phyloP scores from a whole-genome alignment of 2,888 invertebrate species.

The Eudasyphora cyanicolor region DNA sequence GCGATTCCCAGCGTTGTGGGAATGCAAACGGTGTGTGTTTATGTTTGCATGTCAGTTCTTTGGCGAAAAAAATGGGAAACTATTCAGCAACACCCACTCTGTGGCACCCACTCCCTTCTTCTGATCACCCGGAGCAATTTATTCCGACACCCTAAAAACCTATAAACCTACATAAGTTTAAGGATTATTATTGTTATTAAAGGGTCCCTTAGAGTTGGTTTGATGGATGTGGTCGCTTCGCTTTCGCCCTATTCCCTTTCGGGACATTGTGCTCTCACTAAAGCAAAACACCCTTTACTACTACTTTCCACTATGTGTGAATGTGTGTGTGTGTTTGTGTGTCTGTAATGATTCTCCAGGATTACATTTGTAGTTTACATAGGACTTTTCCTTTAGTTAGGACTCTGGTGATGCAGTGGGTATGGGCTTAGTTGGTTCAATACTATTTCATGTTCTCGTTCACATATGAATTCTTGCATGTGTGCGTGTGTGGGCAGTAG shows the following conservation, averaged over 20 bases:
- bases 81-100: slow-evolving; percentile 45
- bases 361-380: slow-evolving; percentile 53
- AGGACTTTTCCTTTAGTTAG: slow-evolving; percentile 39
- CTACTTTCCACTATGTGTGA: not conserved
- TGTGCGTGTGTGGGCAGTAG: slow-evolving; percentile 25
- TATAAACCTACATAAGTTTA: slow-evolving; percentile 48
- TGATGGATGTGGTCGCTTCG: not conserved
- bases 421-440: slow-evolving; percentile 30
- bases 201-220: not conserved
- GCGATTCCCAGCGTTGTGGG: slow-evolving; percentile 8
- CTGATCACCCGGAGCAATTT: too few species aligned
- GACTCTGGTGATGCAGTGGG: too few species aligned
- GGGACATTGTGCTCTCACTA: not conserved
- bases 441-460: slow-evolving; percentile 39
- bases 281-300: not conserved
- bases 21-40: not conserved
- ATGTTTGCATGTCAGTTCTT: not conserved
- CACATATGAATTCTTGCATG: slow-evolving; percentile 72
- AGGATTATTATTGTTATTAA: not conserved
- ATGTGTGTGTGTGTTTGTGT: not conserved
- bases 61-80: slow-evolving; percentile 2
- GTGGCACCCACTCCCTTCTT: too few species aligned
- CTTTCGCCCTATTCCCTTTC: too few species aligned
- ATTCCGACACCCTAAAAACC: slow-evolving; percentile 38
- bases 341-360: slow-evolving; percentile 40